phyloP scores from a whole-genome alignment of 2,797 vertebrate genomes.

The Sebastes minor region DNA sequence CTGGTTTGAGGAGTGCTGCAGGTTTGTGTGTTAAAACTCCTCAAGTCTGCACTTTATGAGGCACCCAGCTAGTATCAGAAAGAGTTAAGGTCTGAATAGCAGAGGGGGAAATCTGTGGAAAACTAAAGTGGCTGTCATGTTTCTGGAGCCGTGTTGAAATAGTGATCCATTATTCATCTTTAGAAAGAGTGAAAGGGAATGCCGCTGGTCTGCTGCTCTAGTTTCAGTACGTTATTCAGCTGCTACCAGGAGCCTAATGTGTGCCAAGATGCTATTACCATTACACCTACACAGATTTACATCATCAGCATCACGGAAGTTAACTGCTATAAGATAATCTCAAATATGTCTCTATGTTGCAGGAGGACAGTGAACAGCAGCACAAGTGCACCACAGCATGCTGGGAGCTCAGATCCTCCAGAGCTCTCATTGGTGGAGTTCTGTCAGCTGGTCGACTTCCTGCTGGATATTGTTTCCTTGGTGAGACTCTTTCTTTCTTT shows the following conservation, averaged over 20 bases:
- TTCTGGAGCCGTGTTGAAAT: neutral
- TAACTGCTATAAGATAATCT: neutral
- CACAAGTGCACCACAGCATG: constrained; percentile 73
- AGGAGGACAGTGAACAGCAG: constrained; percentile 88
- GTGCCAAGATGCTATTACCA: neutral
- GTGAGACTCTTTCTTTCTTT: constrained; percentile 80
- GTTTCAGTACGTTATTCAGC: neutral
- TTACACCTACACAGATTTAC: neutral
- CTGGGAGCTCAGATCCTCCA: constrained; percentile 79
- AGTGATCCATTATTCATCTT: neutral
- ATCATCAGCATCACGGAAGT: neutral
- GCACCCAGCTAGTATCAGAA: neutral
- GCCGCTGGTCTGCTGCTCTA: too few relatives aligned
- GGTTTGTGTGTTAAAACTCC: constrained; percentile 75
- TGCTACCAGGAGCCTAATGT: neutral
- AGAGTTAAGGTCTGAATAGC: neutral
- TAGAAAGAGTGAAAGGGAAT: too few relatives aligned
- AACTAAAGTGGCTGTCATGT: neutral
- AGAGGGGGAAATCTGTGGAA: neutral
- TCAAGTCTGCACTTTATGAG: neutral
- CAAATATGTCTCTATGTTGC: constrained; percentile 37
- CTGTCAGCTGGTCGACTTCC: constrained; percentile 96
- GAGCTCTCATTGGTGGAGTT: constrained; percentile 92
- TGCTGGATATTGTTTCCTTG: constrained; percentile 98
- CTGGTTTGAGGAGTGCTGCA: constrained; percentile 99